phyloP scores from a whole-genome alignment of 2,113 vertebrate species.

The Nematolebias whitei region DNA sequence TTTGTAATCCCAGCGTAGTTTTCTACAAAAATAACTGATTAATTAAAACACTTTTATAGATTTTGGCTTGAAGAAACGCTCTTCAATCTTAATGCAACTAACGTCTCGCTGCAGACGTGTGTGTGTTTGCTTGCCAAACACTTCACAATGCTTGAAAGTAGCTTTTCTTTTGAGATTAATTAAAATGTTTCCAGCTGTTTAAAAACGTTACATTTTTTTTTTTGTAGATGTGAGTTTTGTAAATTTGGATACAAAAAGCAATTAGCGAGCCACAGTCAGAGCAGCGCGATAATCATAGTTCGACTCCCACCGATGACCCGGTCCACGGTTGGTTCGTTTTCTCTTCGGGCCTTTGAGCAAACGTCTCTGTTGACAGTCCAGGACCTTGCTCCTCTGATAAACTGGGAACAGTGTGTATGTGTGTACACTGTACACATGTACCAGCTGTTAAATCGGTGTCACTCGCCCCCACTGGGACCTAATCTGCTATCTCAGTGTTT shows the following conservation, averaged over 20 bases:
- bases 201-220: constrained; percentile 3
- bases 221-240: constrained; percentile 7
- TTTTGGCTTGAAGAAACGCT: constrained; percentile 11
- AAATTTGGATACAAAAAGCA: constrained; percentile 13
- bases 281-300: constrained; percentile 20
- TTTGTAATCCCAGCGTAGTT: not conserved
- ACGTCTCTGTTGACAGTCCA: constrained; percentile 49
- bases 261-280: not conserved
- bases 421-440: constrained; percentile 43
- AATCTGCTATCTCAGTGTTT: constrained; percentile 59
- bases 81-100: constrained; percentile 12
- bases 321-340: constrained; percentile 16
- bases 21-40: not conserved
- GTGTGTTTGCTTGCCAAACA: constrained; percentile 33
- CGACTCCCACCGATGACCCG: not conserved
- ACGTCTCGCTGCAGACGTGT: constrained; percentile 19
- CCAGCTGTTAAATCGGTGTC: constrained; percentile 73
- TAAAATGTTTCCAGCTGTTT: constrained; percentile 35
- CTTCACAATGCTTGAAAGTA: constrained; percentile 18
- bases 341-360: constrained; percentile 50
- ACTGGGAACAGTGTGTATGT: constrained; percentile 22
- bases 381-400: constrained; percentile 45
- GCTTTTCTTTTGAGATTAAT: constrained; percentile 47
- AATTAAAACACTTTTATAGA: constrained; percentile 6
- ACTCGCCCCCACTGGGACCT: constrained; percentile 57